Evolutionary conservation across 2,888 invertebrate species (phyloP), one percentile per base, ranked within the genome.

Genomic region (Scaptomyza parva): DNA sequence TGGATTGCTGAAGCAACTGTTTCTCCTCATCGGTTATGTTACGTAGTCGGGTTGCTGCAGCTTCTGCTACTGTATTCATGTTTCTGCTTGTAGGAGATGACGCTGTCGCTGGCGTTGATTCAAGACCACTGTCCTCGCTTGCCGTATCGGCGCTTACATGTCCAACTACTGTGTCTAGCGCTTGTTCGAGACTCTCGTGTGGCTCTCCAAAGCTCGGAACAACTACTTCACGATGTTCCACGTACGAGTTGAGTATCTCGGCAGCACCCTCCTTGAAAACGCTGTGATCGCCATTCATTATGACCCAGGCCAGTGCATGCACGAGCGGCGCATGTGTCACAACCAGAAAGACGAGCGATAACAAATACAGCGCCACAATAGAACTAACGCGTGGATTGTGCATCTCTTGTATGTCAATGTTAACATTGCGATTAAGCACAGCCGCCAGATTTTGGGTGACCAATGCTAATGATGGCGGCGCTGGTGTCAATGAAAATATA

Each of bases 11-110:
- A 1, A 92, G 58, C 57, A 95, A 94, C 84, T 97, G 95, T 88
- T 98, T 98, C 89, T 98, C 98, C 90, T 98, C 98, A 88, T 98
- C 98, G 0, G 98, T 98, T 18, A 97, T 96, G 91, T 97, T 98
- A 52, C 60, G 71, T 24, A 86, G 20, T 14, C 60, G 24, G 7
- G 50, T 66, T 18, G 94, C 86, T n/a, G 77, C 71, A 41, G 76
- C 94, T 0, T 58, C 79, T 1, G 72, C 44, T 5, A 70, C 69
- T 2, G 63, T 55, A 54, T 69, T 64, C 14, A 59, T 54, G 8
- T 35, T 51, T 59, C 53, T 76, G 47, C 3, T 51, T 45, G 58
- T 62, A 8, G 57, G 83, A 3, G 74, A 69, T 12, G 71, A 69
- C 26, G 73, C 58, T 6, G 76, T 67, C 2, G 78, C 78, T 7